Evolutionary conservation across 1,140 invertebrate species (phyloP), one percentile per base, ranked within the genome.

Genomic region (Panagrolaimus sp.): DNA sequence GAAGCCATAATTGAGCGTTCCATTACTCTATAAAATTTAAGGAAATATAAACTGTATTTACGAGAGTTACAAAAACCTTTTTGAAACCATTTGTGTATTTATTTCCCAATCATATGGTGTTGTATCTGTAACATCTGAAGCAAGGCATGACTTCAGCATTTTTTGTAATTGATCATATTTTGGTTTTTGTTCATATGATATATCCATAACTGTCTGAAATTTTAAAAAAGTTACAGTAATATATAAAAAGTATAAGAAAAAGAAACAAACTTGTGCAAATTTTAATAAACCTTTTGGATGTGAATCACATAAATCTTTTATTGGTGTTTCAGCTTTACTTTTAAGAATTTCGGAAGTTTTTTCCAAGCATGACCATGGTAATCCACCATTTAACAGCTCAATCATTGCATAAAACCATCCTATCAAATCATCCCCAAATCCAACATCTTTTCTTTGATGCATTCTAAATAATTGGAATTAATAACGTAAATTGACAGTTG

Each of bases 341-440:
- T 57, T 57, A 27, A 57, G 51, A 8, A 57, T 57, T 11, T 57
- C 51, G 3, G 11, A 13, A 20, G 51, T 57, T 57, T 57, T 57
- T 57, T 57, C 51, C 20, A 57, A 16, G 27, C 11, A 25, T 23
- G 51, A 57, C 51, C 51, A 57, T 1, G 51, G 51, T 1, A 57
- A 27, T 20, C 51, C 51, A 8, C 51, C 51, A 20, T 57, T 57
- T 16, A 57, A 27, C 1, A 57, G n/a, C 20, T 57, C 51, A 20
- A 57, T 8, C 51, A 57, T 57, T 20, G 51, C 51, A 27, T 57
- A 57, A 20, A 57, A 57, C 51, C 51, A 57, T n/a, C 51, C 51
- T 2, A 57, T 16, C 9, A 57, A 27, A 57, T 57, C 51, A 57
- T 57, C 51, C 16, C 51, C 51, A 13, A 27, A 27, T 23, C 51